Evolutionary conservation across 2,797 vertebrate genomes (phyloP).

Genomic region (Dipus sagitta): DNA sequence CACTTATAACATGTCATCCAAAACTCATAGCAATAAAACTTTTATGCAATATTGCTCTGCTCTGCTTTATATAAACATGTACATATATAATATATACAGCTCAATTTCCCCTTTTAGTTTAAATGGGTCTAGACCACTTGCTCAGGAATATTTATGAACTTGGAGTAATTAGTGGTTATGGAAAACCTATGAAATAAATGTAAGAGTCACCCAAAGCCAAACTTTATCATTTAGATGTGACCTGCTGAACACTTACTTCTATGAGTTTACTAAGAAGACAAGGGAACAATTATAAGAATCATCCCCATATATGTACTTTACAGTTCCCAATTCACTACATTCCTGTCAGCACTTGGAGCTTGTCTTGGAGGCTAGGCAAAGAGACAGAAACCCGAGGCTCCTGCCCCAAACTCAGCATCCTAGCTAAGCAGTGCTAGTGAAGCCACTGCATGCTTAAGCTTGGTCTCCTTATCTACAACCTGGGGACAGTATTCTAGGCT

Average conservation of each 20-base stretch:
- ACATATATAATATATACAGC: conserved; percentile 50
- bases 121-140: conserved; percentile 55
- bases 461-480: neutral
- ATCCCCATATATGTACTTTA: neutral
- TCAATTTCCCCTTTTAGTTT: conserved; percentile 57
- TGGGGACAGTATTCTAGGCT: neutral
- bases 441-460: neutral
- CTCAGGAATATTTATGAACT: conserved; percentile 59
- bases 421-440: neutral
- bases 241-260: conserved; percentile 2
- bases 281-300: neutral
- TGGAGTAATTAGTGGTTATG: conserved; percentile 48
- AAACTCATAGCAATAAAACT: conserved; percentile 82
- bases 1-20: conserved; percentile 83
- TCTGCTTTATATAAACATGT: conserved; percentile 65
- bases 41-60: conserved; percentile 44
- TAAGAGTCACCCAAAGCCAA: neutral
- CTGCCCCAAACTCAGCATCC: neutral
- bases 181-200: conserved; percentile 56
- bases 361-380: neutral
- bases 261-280: neutral
- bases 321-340: neutral
- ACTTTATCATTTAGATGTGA: conserved; percentile 20
- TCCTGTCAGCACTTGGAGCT: conserved; percentile 22
- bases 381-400: neutral